Evolutionary conservation across 2,113 vertebrate species (phyloP), one percentile per base, ranked within the genome.

Genomic region (Varanus komodoensis): DNA sequence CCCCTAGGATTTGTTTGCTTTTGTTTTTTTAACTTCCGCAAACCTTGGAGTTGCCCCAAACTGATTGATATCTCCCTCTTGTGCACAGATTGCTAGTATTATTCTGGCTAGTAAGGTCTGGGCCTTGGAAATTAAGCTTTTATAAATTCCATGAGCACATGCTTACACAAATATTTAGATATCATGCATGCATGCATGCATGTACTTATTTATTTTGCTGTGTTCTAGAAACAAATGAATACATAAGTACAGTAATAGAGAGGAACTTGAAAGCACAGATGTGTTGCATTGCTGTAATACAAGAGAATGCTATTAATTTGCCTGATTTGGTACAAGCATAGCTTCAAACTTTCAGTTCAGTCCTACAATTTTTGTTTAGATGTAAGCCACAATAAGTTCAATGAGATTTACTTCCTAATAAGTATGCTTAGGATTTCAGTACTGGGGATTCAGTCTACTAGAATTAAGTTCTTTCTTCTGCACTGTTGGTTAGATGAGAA

Each of bases 401-500:
- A 8, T 32, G 67, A 71, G 17, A 38, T n/a, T 81, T 81, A n/a
- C 4, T 82, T 69, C 25, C 84, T 71, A 34, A n/a, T 71, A 86
- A 21, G 52, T 75, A 57, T 61, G 6, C 71, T 61, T 77, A 77
- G 9, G 84, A 77, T n/a, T 75, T n/a, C 52, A 75, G 29, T n/a
- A 23, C 34, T 80, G 69, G 34, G 29, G 61, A 86, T 17, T 82
- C 57, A 17, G n/a, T 84, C 89, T 50, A 86, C 19, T 86, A 29
- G 91, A 91, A 92, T 23, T 3, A 90, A 91, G 52, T 50, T 88
- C 80, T 75, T 89, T 64, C 29, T 25, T 57, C 7, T 82, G 15
- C n/a, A 91, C 88, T 57, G 79, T 85, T 78, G 8, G 61, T 86
- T 38, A 94, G 61, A 82, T 71, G 92, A 90, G 89, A 27, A 61